phyloP scores from a whole-genome alignment of 2,797 vertebrate genomes.

The Gobio occitaniae region DNA sequence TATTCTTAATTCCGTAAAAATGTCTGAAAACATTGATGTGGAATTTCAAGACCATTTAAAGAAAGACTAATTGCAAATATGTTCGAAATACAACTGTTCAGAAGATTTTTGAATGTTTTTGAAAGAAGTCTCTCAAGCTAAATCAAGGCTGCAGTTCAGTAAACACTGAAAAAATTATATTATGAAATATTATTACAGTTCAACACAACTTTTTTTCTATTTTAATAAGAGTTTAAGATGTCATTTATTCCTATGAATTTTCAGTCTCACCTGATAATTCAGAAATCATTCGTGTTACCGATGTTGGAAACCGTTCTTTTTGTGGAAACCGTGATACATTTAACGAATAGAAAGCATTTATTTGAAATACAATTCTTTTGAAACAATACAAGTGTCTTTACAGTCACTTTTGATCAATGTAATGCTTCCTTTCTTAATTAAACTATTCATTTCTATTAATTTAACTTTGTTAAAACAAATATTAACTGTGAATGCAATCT shows the following conservation, averaged over 20 bases:
- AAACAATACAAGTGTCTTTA: background rate
- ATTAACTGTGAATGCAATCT: background rate
- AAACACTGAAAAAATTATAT: no score
- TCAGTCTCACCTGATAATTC: background rate
- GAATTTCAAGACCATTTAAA: background rate
- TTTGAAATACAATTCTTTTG: background rate
- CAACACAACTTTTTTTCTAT: background rate
- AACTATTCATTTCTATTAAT: background rate
- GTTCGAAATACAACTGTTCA: no score
- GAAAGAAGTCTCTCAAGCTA: background rate
- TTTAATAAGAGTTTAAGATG: background rate
- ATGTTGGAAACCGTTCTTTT: background rate
- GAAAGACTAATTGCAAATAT: background rate
- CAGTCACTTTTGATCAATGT: background rate
- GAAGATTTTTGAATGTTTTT: background rate
- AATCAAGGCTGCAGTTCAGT: background rate
- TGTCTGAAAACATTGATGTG: conserved; percentile 21
- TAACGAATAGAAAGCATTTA: background rate
- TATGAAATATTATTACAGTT: no score
- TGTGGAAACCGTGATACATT: background rate
- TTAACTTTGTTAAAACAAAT: background rate
- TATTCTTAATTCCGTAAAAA: background rate
- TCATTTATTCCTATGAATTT: background rate
- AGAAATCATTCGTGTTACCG: background rate
- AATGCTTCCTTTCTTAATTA: background rate